A percentile compares a stretch with the other conserved stretches of the same genome.
Evolutionary conservation across 2,888 invertebrate species (phyloP).

Genomic region (Rotaria magnacalcarata): DNA sequence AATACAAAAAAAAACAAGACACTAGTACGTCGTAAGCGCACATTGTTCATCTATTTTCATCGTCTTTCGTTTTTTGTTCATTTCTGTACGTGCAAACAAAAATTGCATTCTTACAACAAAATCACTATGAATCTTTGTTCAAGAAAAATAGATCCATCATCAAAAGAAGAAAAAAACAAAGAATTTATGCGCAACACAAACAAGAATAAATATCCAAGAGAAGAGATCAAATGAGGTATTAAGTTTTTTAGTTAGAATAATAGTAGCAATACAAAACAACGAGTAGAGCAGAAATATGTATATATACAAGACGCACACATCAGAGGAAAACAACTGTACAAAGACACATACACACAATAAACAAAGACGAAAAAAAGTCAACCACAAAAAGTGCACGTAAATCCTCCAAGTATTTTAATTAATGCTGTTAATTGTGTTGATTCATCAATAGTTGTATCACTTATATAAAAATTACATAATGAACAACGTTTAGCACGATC

Average conservation of each 20-base stretch:
- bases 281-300: background rate
- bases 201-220: background rate
- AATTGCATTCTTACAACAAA: background rate
- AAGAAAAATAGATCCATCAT: background rate
- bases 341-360: background rate
- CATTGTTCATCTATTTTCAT: background rate
- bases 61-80: background rate
- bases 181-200: background rate
- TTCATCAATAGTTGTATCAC: slow-evolving; percentile 5
- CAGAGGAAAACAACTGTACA: slow-evolving; percentile 11
- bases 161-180: background rate
- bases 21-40: background rate
- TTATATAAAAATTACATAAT: slow-evolving; percentile 36
- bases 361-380: background rate
- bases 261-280: slow-evolving; percentile 3
- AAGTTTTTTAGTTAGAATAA: background rate
- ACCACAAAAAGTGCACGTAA: slow-evolving; percentile 36
- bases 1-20: background rate
- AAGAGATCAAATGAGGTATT: background rate
- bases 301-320: background rate
- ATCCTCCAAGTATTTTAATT: slow-evolving; percentile 35
- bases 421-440: slow-evolving; percentile 29
- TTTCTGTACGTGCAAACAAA: background rate
- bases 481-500: slow-evolving; percentile 34
- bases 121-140: slow-evolving; percentile 14